These are phyloP conservation scores for Acanthiza pusilla DNA, from an alignment of 2,797 vertebrate species.

Conservation along the genomic window DNA sequence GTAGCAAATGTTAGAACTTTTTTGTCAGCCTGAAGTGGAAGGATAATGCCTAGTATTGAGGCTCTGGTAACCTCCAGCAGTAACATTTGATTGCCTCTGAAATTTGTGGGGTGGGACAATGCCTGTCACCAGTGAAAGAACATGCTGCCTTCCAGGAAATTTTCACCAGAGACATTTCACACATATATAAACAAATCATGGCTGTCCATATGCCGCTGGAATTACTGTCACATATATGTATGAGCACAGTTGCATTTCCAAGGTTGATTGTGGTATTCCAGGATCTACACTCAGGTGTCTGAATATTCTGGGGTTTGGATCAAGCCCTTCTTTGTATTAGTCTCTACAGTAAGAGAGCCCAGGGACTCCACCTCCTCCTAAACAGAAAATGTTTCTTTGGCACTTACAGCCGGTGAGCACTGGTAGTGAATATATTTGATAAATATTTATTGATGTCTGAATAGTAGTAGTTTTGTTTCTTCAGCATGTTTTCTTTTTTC, in stretches of 20 bases:
- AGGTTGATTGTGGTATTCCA: not conserved
- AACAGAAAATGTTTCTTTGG: constrained; percentile 12
- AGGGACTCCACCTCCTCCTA: not conserved
- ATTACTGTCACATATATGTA: not conserved
- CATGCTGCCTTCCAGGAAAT: not conserved
- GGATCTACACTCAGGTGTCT: not conserved
- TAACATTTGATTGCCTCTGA: not conserved
- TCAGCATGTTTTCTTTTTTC: not conserved
- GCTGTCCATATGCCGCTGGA: not conserved
- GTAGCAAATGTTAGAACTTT: not conserved
- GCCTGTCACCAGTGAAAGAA: not conserved
- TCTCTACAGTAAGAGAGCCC: not conserved
- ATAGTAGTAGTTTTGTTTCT: constrained; percentile 39
- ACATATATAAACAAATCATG: not conserved
- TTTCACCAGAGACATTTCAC: not conserved
- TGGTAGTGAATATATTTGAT: constrained; percentile 12
- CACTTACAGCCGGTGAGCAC: not conserved
- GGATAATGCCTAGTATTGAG: not conserved
- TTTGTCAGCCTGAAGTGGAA: not conserved
- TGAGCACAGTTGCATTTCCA: not conserved
- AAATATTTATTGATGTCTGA: not conserved
- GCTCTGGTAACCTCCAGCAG: not conserved
- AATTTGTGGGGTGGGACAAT: not conserved
- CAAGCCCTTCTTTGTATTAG: constrained; percentile 8
- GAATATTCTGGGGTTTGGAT: not conserved